Evolutionary conservation across 2,797 vertebrate genomes (phyloP), one percentile per base, ranked within the genome.

Genomic region (Caiman crocodilus): DNA sequence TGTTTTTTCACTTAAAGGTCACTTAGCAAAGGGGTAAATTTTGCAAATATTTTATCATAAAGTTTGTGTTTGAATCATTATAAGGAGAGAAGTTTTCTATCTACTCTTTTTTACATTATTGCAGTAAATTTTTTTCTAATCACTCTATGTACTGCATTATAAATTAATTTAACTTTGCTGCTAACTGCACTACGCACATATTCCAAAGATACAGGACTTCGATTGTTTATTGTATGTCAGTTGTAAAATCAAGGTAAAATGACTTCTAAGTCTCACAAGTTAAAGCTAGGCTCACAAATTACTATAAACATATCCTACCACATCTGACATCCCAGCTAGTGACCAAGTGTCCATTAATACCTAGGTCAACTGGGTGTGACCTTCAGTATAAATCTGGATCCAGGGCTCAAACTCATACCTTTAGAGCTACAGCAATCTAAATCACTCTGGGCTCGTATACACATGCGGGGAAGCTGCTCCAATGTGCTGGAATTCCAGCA

Each of bases 181-280:
- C 42, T 50, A 50, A 50, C 42, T 50, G 42, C 93, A 87, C 32
- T 63, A 79, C 67, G 28, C 35, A 79, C 17, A 21, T 85, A 4
- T 55, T 91, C 55, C 61, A 2, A 89, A 76, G 14, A 67, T 32
- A 77, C 85, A 89, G 55, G 30, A 76, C 71, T 67, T 17, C 74
- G 28, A 67, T 77, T 59, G 86, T 94, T 76, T 92, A 2, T 86
- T 82, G 13, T 65, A 86, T 76, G 84, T 86, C 32, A 23, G 89
- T 94, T 28, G 8, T 77, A 79, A 85, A 50, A 50, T 50, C 42
- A 50, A 50, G 42, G 42, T 50, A 50, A 50, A 50, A 50, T 50
- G 42, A 50, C 42, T 50, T 10, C 42, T 50, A 50, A 50, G 42
- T 50, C 42, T 50, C 42, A 50, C 42, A 50, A 50, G 42, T 50